A percentile compares a stretch with the other conserved stretches of the same genome.
phyloP scores from a whole-genome alignment of 2,797 vertebrate species.

The Oreonectes daqikongensis region DNA sequence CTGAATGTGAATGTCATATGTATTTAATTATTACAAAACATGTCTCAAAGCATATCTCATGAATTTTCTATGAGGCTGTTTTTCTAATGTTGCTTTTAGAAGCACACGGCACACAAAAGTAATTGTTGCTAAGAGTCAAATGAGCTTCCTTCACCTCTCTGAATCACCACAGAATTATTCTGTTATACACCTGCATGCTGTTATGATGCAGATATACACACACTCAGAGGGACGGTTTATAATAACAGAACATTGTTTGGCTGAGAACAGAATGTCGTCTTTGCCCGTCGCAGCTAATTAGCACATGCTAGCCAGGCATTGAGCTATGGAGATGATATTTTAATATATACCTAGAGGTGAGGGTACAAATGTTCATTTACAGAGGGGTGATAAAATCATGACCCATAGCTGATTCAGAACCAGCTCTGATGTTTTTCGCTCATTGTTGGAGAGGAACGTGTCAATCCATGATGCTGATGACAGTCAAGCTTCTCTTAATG shows the following conservation, averaged over 20 bases:
- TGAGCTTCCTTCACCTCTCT: constrained; percentile 24
- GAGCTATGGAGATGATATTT: constrained; percentile 46
- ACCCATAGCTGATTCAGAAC: constrained; percentile 45
- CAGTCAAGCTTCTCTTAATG: constrained; percentile 39
- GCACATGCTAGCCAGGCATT: constrained; percentile 39
- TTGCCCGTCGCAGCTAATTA: constrained; percentile 47
- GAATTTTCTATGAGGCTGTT: neutral
- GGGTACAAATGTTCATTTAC: constrained; percentile 37
- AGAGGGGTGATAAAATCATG: constrained; percentile 48
- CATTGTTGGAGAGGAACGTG: constrained; percentile 21
- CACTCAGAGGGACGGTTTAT: constrained; percentile 14
- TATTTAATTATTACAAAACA: neutral
- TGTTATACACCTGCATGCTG: constrained; percentile 8
- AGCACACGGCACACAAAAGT: constrained; percentile 9
- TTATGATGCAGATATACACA: constrained; percentile 39
- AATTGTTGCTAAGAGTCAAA: constrained; percentile 41
- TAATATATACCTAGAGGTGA: constrained; percentile 38
- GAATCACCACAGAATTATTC: constrained; percentile 29
- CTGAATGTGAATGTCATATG: neutral
- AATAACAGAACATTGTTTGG: constrained; percentile 30
- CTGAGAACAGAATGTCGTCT: constrained; percentile 15
- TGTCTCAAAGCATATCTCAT: neutral
- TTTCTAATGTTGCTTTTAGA: constrained; percentile 2
- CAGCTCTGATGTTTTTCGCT: constrained; percentile 27
- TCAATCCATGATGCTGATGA: constrained; percentile 34